Conservation (phyloP, 2,888 invertebrate species). For the Auanema sp. region DNA sequence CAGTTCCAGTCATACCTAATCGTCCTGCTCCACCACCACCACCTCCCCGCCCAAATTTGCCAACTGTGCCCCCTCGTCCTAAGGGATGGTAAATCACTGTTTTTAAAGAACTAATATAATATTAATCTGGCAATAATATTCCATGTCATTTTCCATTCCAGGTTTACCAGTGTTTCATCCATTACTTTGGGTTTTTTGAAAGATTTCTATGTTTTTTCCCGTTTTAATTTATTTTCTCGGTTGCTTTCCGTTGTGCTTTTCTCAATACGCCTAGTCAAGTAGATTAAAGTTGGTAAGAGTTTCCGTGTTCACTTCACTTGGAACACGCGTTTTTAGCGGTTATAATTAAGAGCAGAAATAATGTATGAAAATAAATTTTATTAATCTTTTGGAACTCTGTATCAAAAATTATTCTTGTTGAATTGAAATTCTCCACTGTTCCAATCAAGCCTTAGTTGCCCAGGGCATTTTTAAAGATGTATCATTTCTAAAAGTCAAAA, state of each 20-base stretch:
- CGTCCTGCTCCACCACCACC: slow-evolving; percentile 42
- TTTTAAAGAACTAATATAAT: no score
- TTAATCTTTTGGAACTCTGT: slow-evolving; percentile 7
- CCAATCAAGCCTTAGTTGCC: slow-evolving; percentile 14
- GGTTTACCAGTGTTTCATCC: no score
- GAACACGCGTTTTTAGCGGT: no score
- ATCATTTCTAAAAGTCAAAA: not conserved
- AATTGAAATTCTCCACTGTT: no score
- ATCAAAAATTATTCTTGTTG: no score
- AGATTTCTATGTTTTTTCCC: not conserved
- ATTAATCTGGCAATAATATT: no score
- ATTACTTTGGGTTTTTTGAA: no score
- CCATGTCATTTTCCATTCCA: no score
- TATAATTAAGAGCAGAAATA: not conserved
- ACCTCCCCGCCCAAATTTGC: slow-evolving; percentile 37
- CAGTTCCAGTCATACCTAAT: slow-evolving; percentile 23
- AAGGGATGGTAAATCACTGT: slow-evolving; percentile 13
- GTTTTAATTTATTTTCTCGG: not conserved
- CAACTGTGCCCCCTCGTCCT: slow-evolving; percentile 39
- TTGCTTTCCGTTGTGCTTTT: slow-evolving; percentile 4
- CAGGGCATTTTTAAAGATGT: slow-evolving; percentile 14
- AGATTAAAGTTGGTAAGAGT: not conserved
- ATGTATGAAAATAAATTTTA: slow-evolving; percentile 10
- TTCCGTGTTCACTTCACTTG: no score
- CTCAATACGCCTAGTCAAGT: not conserved